Percentiles rank a stretch among this genome's conserved stretches.
These are phyloP conservation scores for Montipora efflorescens DNA, from an alignment of 64 coral and sea anemone species.

Conservation along the genomic window DNA sequence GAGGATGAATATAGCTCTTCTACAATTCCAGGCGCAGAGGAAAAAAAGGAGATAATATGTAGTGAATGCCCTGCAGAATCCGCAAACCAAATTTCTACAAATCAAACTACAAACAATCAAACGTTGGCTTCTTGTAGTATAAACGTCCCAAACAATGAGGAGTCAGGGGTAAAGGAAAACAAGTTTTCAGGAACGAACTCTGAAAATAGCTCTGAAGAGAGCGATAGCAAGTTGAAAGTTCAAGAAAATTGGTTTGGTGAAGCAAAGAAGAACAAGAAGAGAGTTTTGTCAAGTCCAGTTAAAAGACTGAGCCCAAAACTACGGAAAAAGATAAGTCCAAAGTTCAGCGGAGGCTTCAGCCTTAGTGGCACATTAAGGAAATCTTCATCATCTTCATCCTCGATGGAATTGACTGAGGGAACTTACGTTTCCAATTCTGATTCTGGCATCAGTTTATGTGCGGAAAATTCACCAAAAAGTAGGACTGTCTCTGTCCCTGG, in stretches of 20 bases:
- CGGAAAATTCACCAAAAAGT: conserved; percentile 57
- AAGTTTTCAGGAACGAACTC: conserved; percentile 37
- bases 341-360: conserved; percentile 63
- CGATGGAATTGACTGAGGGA: conserved; percentile 72
- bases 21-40: conserved; percentile 20
- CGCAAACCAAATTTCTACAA: background rate
- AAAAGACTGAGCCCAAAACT: conserved; percentile 80
- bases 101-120: conserved; percentile 12
- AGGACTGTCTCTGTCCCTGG: conserved; percentile 51
- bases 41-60: conserved; percentile 36
- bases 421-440: conserved; percentile 70
- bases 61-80: conserved; percentile 29
- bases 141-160: background rate
- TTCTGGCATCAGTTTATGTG: conserved; percentile 82
- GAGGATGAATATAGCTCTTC: conserved; percentile 26
- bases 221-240: conserved; percentile 59
- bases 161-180: background rate
- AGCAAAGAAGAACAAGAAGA: conserved; percentile 62
- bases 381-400: conserved; percentile 80
- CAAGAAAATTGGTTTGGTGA: conserved; percentile 95
- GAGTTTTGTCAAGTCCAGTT: conserved; percentile 42
- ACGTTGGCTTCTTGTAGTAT: background rate
- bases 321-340: conserved; percentile 63
- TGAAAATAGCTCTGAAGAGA: conserved; percentile 31
- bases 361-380: conserved; percentile 62